Conservation (phyloP, 2,797 vertebrate genomes). For the Macropodus opercularis region DNA sequence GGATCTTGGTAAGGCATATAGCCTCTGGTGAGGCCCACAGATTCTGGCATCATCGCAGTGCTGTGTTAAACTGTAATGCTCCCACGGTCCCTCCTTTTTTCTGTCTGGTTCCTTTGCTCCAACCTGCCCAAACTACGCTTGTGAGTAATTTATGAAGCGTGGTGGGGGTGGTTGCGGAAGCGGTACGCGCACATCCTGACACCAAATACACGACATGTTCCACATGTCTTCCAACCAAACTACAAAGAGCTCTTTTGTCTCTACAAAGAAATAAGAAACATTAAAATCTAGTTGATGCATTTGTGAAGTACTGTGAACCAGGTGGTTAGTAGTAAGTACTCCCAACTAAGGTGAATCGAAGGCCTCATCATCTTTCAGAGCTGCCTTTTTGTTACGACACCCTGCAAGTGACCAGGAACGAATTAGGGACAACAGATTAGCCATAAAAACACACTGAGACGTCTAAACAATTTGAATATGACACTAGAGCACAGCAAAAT, state of each 20-base stretch:
- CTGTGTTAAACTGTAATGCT: slow-evolving; percentile 59
- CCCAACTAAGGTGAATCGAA: slow-evolving; percentile 3
- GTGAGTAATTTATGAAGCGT: slow-evolving; percentile 80
- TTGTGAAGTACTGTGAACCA: slow-evolving; percentile 50
- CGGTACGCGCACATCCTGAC: slow-evolving; percentile 76
- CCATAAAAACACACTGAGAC: slow-evolving; percentile 5
- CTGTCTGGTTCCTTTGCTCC: slow-evolving; percentile 69
- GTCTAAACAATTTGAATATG: slow-evolving; percentile 3
- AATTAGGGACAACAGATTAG: slow-evolving; percentile 22
- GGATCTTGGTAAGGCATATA: slow-evolving; percentile 88
- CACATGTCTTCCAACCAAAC: slow-evolving; percentile 78
- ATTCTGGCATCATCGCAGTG: slow-evolving; percentile 62
- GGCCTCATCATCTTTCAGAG: slow-evolving; percentile 41
- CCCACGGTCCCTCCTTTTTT: slow-evolving; percentile 68
- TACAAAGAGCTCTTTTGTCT: slow-evolving; percentile 82
- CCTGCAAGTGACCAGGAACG: slow-evolving; percentile 12
- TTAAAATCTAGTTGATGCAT: slow-evolving; percentile 57
- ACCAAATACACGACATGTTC: slow-evolving; percentile 80
- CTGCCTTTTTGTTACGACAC: slow-evolving; percentile 24
- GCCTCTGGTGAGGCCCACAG: slow-evolving; percentile 79
- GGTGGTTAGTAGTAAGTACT: slow-evolving; percentile 19
- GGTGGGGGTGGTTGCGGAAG: slow-evolving; percentile 68
- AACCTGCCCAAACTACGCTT: slow-evolving; percentile 73
- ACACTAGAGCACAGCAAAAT: slow-evolving; percentile 3
- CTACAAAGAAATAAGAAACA: slow-evolving; percentile 65